phyloP scores from a whole-genome alignment of 1,140 invertebrate genomes.

The Pogonomyrmex californicus region DNA sequence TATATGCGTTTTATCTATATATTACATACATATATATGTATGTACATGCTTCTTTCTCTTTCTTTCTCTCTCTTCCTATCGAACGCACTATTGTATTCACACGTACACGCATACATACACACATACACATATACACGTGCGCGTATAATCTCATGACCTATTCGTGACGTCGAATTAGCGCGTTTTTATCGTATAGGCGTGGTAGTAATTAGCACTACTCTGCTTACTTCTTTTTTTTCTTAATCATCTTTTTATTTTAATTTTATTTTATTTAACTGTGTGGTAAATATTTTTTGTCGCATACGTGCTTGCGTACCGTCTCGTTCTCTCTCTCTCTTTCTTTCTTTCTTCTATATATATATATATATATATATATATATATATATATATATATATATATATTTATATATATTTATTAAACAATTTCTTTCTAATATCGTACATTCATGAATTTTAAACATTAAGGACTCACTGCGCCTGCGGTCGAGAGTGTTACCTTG shows the following conservation, averaged over 20 bases:
- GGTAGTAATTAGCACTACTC: slow-evolving; percentile 68
- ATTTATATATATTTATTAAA: slow-evolving; percentile 76
- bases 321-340: slow-evolving; percentile 46
- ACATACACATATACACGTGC: slow-evolving; percentile 62
- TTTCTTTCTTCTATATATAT: too few relatives aligned
- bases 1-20: slow-evolving; percentile 80
- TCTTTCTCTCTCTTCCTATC: slow-evolving; percentile 35
- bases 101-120: slow-evolving; percentile 64
- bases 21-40: slow-evolving; percentile 83
- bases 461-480: slow-evolving; percentile 53
- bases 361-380: too few relatives aligned
- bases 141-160: slow-evolving; percentile 50
- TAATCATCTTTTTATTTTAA: slow-evolving; percentile 59
- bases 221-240: slow-evolving; percentile 36
- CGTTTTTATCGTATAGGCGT: slow-evolving; percentile 67
- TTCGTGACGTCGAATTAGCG: slow-evolving; percentile 62
- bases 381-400: not conserved
- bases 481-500: slow-evolving; percentile 11
- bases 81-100: slow-evolving; percentile 32
- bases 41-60: slow-evolving; percentile 75
- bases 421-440: slow-evolving; percentile 83
- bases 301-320: slow-evolving; percentile 40
- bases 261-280: slow-evolving; percentile 63
- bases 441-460: slow-evolving; percentile 78
- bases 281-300: slow-evolving; percentile 62